phyloP scores from a whole-genome alignment of 2,113 vertebrate species.

The Gymnocephalus cernua region DNA sequence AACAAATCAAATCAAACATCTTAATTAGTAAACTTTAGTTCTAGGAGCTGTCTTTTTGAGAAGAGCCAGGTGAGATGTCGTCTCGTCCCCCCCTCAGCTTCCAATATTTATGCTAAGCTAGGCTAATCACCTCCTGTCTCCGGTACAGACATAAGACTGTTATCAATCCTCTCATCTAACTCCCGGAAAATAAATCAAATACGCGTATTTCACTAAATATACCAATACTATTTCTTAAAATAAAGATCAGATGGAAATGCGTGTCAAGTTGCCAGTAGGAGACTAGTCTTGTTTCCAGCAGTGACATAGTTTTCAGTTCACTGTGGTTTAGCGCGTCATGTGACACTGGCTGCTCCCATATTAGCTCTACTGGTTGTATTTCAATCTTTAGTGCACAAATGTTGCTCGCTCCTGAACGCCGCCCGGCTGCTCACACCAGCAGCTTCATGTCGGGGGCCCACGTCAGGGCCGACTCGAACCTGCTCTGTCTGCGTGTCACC shows the following conservation, averaged over 20 bases:
- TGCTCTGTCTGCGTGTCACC: constrained; percentile 43
- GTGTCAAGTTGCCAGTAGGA: constrained; percentile 51
- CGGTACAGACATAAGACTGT: not conserved
- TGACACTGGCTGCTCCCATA: constrained; percentile 40
- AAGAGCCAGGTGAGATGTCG: no score
- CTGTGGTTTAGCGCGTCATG: constrained; percentile 44
- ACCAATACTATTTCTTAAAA: constrained; percentile 1
- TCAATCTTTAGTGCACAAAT: constrained; percentile 45
- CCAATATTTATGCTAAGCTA: constrained; percentile 11
- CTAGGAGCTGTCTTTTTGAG: not conserved
- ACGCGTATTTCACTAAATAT: not conserved
- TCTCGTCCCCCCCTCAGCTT: not conserved
- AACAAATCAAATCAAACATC: not conserved
- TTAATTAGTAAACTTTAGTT: not conserved
- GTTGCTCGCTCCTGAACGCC: constrained; percentile 47
- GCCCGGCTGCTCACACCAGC: constrained; percentile 37
- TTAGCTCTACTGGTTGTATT: constrained; percentile 47
- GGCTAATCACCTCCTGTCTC: not conserved
- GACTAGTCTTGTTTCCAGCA: constrained; percentile 24
- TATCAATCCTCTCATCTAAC: constrained; percentile 3
- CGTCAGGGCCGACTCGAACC: constrained; percentile 35
- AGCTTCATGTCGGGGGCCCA: constrained; percentile 30
- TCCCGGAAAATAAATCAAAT: constrained; percentile 16
- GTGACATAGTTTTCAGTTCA: constrained; percentile 45
- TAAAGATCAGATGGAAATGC: constrained; percentile 38